phyloP scores from a whole-genome alignment of 2,113 vertebrate genomes.

The Cynocephalus volans region DNA sequence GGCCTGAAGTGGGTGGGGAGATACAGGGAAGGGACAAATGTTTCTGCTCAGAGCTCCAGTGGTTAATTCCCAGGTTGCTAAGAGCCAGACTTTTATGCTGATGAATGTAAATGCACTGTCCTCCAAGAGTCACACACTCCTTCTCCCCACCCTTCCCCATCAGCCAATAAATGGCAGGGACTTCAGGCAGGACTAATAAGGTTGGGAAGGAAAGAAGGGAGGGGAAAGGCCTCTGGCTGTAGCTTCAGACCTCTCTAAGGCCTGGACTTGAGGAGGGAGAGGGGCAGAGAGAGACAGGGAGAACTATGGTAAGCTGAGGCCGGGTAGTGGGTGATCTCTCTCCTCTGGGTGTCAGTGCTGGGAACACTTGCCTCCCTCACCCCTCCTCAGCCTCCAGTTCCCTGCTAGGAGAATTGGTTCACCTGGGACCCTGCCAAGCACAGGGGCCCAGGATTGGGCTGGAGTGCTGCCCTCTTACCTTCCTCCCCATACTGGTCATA shows the following conservation, averaged over 20 bases:
- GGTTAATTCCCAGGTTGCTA: slow-evolving; percentile 80
- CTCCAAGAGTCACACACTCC: slow-evolving; percentile 72
- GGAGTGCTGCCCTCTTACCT: slow-evolving; percentile 90
- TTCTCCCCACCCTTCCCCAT: slow-evolving; percentile 75
- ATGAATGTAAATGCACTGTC: slow-evolving; percentile 87
- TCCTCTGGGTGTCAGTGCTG: background rate
- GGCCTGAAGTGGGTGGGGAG: slow-evolving; percentile 29
- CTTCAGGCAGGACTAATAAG: slow-evolving; percentile 90
- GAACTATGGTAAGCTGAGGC: background rate
- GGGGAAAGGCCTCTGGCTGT: slow-evolving; percentile 47
- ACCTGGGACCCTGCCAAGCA: slow-evolving; percentile 34
- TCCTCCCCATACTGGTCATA: slow-evolving; percentile 99
- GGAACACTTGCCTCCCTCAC: background rate
- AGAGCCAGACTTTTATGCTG: slow-evolving; percentile 84
- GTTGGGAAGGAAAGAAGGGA: slow-evolving; percentile 74
- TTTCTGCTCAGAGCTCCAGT: slow-evolving; percentile 55
- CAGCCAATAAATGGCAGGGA: slow-evolving; percentile 85
- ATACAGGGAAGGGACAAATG: background rate
- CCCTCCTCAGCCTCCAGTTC: background rate
- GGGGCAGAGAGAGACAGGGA: background rate
- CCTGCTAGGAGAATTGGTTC: background rate
- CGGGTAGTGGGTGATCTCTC: background rate
- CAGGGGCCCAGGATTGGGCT: background rate
- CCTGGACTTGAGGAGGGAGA: slow-evolving; percentile 44
- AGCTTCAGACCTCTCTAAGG: slow-evolving; percentile 31